Conservation (phyloP, 2,113 vertebrate species). For the Gallinago media region DNA sequence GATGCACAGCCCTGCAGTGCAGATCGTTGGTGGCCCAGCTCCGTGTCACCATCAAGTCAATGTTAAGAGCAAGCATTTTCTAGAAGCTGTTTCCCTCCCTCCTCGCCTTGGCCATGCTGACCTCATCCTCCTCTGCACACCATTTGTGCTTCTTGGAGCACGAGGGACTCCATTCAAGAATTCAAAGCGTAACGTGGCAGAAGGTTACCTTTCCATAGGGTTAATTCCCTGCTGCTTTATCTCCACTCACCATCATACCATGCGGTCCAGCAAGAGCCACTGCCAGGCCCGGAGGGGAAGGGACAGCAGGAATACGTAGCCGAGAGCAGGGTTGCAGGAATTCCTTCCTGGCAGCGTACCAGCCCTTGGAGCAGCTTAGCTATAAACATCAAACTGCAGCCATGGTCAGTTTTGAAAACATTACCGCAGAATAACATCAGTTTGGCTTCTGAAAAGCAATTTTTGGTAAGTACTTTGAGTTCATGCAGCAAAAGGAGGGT, state of each 20-base stretch:
- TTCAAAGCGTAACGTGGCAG: neutral
- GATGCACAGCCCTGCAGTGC: neutral
- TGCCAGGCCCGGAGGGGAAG: neutral
- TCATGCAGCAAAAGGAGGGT: neutral
- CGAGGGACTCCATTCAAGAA: neutral
- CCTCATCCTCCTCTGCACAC: neutral
- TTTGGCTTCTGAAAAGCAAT: slow-evolving; percentile 30
- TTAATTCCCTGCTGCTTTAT: neutral
- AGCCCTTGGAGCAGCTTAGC: neutral
- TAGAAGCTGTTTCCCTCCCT: neutral
- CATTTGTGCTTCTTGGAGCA: neutral
- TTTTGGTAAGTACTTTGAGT: neutral
- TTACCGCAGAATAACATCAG: neutral
- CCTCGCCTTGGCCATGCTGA: neutral
- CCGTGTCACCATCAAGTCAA: neutral
- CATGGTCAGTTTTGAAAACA: neutral
- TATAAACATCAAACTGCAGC: slow-evolving; percentile 27
- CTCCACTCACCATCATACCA: neutral
- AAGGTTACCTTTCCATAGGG: neutral
- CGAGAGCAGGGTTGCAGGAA: neutral
- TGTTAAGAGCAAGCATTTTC: neutral
- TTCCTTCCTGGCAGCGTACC: slow-evolving; percentile 44
- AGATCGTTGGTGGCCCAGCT: neutral
- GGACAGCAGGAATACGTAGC: neutral
- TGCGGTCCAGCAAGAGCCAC: neutral